phyloP scores from a whole-genome alignment of 2,888 invertebrate genomes.

The Tenthredo mesomela region DNA sequence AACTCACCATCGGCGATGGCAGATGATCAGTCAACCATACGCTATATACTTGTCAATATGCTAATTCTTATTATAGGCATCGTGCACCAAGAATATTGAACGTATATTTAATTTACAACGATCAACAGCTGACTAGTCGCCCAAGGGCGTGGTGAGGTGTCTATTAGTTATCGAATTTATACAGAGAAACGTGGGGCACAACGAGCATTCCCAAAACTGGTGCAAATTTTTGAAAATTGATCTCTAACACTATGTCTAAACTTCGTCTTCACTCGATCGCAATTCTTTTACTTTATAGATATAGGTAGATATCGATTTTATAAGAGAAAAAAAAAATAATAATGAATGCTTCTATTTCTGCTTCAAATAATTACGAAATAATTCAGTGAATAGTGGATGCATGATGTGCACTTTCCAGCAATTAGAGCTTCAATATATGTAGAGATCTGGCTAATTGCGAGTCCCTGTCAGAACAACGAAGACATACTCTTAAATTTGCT shows the following conservation, averaged over 20 bases:
- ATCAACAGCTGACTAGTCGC: conserved; percentile 38
- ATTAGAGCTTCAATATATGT: background rate
- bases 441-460: background rate
- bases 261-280: too few relatives aligned
- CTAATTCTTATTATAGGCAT: conserved; percentile 42
- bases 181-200: too few relatives aligned
- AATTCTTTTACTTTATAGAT: too few relatives aligned
- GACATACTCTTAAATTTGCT: background rate
- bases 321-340: too few relatives aligned
- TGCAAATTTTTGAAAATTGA: too few relatives aligned
- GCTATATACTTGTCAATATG: conserved; percentile 37
- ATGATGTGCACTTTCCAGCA: background rate
- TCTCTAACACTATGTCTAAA: too few relatives aligned
- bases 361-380: background rate
- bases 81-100: conserved; percentile 32
- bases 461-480: background rate
- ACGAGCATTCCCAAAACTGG: too few relatives aligned
- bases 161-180: background rate
- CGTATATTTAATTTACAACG: conserved; percentile 41
- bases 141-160: conserved; percentile 29
- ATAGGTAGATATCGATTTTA: too few relatives aligned
- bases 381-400: background rate
- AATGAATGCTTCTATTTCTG: background rate
- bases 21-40: conserved; percentile 28
- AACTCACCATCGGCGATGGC: conserved; percentile 32